Conservation (phyloP, 2,797 vertebrate species). For the Protonibea diacanthus region DNA sequence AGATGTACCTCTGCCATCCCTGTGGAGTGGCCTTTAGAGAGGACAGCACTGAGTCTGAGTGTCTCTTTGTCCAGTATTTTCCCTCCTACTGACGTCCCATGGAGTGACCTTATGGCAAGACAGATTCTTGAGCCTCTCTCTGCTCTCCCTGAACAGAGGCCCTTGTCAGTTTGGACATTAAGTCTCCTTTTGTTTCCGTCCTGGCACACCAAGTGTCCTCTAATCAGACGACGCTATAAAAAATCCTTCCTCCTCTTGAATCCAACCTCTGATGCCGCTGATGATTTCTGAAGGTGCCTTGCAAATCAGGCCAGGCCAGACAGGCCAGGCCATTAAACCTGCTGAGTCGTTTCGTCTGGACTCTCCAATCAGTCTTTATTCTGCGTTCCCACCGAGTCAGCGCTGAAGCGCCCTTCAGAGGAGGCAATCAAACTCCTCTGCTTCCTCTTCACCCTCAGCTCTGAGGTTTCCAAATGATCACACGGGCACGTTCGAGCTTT, state of each 20-base stretch:
- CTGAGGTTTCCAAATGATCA: not conserved
- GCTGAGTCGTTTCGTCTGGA: too few relatives aligned
- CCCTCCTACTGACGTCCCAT: not conserved
- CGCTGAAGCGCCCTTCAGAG: conserved; percentile 39
- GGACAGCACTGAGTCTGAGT: not conserved
- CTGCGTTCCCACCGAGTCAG: conserved; percentile 43
- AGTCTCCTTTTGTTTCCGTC: not conserved
- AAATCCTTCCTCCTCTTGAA: not conserved
- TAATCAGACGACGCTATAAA: not conserved
- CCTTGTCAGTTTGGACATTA: not conserved
- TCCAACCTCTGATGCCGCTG: not conserved
- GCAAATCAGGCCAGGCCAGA: conserved; percentile 9
- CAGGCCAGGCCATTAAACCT: conserved; percentile 18
- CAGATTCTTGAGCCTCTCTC: conserved; percentile 39
- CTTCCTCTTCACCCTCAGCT: not conserved
- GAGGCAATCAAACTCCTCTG: not conserved
- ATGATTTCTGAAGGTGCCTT: conserved; percentile 9
- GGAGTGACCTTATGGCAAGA: conserved; percentile 2
- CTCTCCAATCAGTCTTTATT: conserved; percentile 7
- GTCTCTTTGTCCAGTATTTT: conserved; percentile 11
- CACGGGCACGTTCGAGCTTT: not conserved
- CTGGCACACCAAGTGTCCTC: not conserved
- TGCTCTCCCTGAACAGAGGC: not conserved
- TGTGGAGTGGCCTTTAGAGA: not conserved
- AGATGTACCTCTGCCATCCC: not conserved